These are phyloP conservation scores for Hymenochirus boettgeri DNA, from an alignment of 2,113 vertebrate species.

Conservation along the genomic window DNA sequence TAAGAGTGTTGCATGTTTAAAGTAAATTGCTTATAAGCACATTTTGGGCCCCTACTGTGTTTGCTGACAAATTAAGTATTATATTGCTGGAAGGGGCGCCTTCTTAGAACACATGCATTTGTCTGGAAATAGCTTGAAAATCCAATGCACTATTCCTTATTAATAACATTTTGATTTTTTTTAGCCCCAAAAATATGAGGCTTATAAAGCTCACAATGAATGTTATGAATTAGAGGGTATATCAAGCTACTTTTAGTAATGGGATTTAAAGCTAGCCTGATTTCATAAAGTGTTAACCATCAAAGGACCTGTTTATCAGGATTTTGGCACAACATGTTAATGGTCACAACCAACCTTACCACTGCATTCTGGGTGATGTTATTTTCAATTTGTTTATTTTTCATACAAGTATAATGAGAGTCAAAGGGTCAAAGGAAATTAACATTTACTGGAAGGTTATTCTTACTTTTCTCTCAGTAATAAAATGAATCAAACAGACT, in stretches of 20 bases:
- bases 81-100: constrained; percentile 23
- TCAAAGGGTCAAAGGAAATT: no score
- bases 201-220: background rate
- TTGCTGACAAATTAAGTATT: constrained; percentile 32
- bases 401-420: no score
- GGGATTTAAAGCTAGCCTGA: no score
- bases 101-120: constrained; percentile 1
- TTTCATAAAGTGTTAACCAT: no score
- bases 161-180: constrained; percentile 1
- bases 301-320: no score
- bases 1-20: constrained; percentile 24
- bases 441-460: no score
- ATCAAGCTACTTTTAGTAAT: background rate
- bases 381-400: no score
- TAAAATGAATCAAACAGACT: no score
- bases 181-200: background rate
- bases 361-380: no score
- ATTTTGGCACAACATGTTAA: no score
- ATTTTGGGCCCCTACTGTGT: constrained; percentile 33
- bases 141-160: constrained; percentile 1
- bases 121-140: background rate
- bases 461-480: no score
- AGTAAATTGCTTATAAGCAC: constrained; percentile 32
- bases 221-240: background rate
- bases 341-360: no score